Evolutionary conservation across 2,888 invertebrate genomes (phyloP), one percentile per base, ranked within the genome.

Genomic region (Drosophila mimica): DNA sequence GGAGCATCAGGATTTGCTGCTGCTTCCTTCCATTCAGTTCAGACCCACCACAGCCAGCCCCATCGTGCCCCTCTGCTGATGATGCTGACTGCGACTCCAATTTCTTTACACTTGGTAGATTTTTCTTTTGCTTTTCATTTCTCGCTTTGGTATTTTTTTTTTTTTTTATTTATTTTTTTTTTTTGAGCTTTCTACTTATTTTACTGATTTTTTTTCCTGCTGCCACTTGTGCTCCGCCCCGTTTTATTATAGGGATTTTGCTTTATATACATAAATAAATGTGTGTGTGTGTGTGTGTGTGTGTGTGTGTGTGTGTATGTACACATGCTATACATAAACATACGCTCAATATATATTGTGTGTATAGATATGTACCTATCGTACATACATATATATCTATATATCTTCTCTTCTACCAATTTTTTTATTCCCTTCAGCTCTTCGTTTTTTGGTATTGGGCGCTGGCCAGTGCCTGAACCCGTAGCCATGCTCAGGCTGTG

Each of bases 211-310:
- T 25, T 72, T 64, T 36, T 49, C 43, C 49, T 80, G 60, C 81
- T 82, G 75, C 70, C 77, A 88, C 91, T 91, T 84, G 86, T 89
- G 91, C 91, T 86, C 91, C 90, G 91, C 91, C 86, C 91, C 85
- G 64, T 86, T 91, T 86, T 91, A 88, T 89, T 91, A 85, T 89
- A 89, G 91, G 91, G 88, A 84, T 89, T 90, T 79, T 75, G 73
- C 86, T 74, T 79, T 69, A 76, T 87, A 86, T 68, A 70, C 66
- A 56, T 40, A 73, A 59, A 51, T 34, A 63, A 25, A 56, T 28
- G 31, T 43, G 46, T 62, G 17, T 36, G 5, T 51, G 30, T 36
- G 61, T 49, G 51, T 46, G 40, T 56, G 17, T 38, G 28, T 51
- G 15, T 28, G n/a, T 48, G 6, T 57, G 25, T 48, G 6, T 51